These are phyloP conservation scores for Mythimna albipuncta DNA, from an alignment of 2,888 invertebrate genomes.

Conservation along the genomic window DNA sequence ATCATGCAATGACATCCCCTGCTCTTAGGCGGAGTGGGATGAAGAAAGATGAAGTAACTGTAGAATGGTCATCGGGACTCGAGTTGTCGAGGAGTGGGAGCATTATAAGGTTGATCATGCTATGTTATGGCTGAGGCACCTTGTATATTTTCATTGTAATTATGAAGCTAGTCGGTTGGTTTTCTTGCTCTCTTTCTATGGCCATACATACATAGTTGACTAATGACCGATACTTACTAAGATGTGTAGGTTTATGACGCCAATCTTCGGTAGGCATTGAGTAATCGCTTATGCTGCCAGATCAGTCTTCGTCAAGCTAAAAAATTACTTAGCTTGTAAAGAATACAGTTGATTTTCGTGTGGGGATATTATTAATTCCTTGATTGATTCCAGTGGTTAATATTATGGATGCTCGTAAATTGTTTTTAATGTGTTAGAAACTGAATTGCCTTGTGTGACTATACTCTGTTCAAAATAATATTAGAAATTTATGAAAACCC, in stretches of 20 bases:
- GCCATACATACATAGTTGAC: constrained; percentile 66
- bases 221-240: constrained; percentile 76
- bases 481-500: too few species aligned
- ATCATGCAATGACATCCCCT: too few species aligned
- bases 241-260: constrained; percentile 79
- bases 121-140: not conserved
- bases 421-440: constrained; percentile 50
- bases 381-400: constrained; percentile 69
- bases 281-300: constrained; percentile 72
- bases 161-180: not conserved
- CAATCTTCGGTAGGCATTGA: constrained; percentile 74
- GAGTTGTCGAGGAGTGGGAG: too few species aligned
- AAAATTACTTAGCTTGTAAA: constrained; percentile 44
- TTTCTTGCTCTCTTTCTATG: constrained; percentile 37
- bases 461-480: not conserved
- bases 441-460: constrained; percentile 27
- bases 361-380: constrained; percentile 58
- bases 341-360: constrained; percentile 52
- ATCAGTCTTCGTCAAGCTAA: constrained; percentile 50
- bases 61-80: too few species aligned
- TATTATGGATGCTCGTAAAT: constrained; percentile 55
- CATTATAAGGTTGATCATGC: too few species aligned
- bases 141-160: not conserved
- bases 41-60: too few species aligned
- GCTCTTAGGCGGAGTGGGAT: too few species aligned